Base-by-base conservation (phyloP, 2,888 invertebrate genomes). In the Acholoe squamosa region DNA sequence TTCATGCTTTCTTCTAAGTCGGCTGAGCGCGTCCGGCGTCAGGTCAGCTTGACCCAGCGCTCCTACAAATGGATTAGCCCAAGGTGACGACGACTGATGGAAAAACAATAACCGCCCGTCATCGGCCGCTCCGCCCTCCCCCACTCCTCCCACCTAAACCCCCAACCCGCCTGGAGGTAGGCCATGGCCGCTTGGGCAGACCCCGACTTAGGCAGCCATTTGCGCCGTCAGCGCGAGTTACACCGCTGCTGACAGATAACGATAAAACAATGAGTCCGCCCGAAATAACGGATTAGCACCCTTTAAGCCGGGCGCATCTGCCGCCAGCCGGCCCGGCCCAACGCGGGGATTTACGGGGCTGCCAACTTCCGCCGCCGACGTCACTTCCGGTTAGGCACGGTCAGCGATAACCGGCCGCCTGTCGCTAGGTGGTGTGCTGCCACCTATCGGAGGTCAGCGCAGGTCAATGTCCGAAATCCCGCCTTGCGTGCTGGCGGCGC, bases 251-350 rank as follows among this genome's bases (percentile, higher is more conserved):
- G 86, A 86, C 86, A 86, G 86, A 86, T 86, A 86, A 86, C 86
- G 86, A 86, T 86, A 86, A 86, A 86, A 86, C 86, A 86, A 86
- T 86, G 86, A 86, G 86, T 52, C 84, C 56, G 54, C 22, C 43
- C 86, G 86, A 54, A 54, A 86, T 86, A 86, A 86, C 56, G 86
- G 86, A 86, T 86, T 86, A 86, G 86, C 56, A 54, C 54, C 86
- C 28, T 54, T 52, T 86, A 54, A 86, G 86, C 86, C 86, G 86
- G 86, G 28, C 54, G 28, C 84, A 52, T 84, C 84, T 84, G 84
- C 84, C 86, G 56, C 28, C 54, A 31, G 86, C 86, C 86, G 43
- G 33, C 34, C 25, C 28, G 77, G 19, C 52, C 16, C 52, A 43
- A 43, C 43, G 52, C 86, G 25, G 34, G 86, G 86, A 86, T 86